Evolutionary conservation across 2,888 invertebrate species (phyloP), one percentile per base, ranked within the genome.

Genomic region (Perizoma affinitatum): DNA sequence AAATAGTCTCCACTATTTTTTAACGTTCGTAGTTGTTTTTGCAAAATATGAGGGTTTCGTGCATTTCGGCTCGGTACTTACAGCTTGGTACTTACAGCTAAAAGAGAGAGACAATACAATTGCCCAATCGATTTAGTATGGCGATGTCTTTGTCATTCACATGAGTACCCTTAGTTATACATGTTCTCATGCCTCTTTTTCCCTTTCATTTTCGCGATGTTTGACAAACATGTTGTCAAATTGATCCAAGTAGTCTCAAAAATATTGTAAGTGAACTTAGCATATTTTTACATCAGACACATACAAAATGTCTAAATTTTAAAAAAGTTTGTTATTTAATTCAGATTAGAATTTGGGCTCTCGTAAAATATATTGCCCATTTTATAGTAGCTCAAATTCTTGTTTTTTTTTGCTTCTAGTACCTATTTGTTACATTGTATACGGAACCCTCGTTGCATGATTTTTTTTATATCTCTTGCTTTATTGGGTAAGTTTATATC

Each of bases 301-400:
- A 22, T 2, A 22, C 22, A 22, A 22, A n/a, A n/a, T n/a, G n/a
- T n/a, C n/a, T n/a, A n/a, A n/a, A n/a, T n/a, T n/a, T n/a, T n/a
- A n/a, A n/a, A n/a, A n/a, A 22, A 22, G 22, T 22, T 1, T 22
- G 22, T 22, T 22, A 22, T 2, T 22, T 22, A 22, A 22, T 22
- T 22, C 22, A 22, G 3, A 22, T 44, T 35, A 49, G 9, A 44
- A 33, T 52, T 56, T 52, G 53, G 54, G 61, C 57, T 22, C 54
- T 54, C 43, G 7, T 55, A 56, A 63, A 54, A 51, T 38, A 50
- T 42, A 60, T 63, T 63, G 63, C 63, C 63, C 63, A 48, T 49
- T 63, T 63, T 54, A 54, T 7, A 22, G 9, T 43, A 46, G 44
- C 61, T 62, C 43, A 52, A 52, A 35, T 42, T 35, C 10, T 7